A percentile compares a stretch with the other conserved stretches of the same genome.
Conservation (phyloP, 2,113 vertebrate genomes). For the Galbula dea region DNA sequence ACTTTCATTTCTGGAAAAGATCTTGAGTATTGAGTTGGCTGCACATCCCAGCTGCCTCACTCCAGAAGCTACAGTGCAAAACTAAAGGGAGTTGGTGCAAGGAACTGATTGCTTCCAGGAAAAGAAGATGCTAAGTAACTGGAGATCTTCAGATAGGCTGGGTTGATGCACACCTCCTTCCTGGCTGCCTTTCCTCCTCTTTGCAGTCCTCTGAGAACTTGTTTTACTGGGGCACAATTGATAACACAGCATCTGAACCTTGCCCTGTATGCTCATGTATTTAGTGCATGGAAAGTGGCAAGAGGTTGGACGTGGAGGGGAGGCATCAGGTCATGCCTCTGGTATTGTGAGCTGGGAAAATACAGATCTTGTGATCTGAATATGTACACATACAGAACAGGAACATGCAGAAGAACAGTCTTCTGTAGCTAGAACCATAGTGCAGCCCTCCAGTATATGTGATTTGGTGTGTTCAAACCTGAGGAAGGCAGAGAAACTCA, state of each 20-base stretch:
- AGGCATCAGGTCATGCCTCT: not conserved
- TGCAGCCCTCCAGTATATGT: accelerated
- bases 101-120: not conserved
- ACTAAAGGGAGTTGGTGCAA: not conserved
- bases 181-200: not conserved
- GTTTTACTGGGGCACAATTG: not conserved
- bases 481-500: not conserved
- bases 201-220: no score
- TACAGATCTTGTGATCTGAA: accelerated
- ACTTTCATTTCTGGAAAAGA: not conserved
- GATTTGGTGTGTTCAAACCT: not conserved
- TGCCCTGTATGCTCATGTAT: accelerated
- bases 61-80: not conserved
- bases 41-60: no score
- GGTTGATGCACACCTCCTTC: not conserved
- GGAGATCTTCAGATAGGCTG: not conserved
- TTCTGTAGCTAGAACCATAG: accelerated
- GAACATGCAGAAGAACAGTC: accelerated
- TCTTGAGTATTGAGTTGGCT: not conserved
- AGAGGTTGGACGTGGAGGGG: not conserved
- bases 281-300: not conserved
- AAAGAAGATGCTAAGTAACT: not conserved
- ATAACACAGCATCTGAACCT: not conserved
- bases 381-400: no score
- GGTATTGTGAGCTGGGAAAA: not conserved